phyloP scores from a whole-genome alignment of 35 echinoderm and acorn worm species.

The Eucidaris tribuloides region DNA sequence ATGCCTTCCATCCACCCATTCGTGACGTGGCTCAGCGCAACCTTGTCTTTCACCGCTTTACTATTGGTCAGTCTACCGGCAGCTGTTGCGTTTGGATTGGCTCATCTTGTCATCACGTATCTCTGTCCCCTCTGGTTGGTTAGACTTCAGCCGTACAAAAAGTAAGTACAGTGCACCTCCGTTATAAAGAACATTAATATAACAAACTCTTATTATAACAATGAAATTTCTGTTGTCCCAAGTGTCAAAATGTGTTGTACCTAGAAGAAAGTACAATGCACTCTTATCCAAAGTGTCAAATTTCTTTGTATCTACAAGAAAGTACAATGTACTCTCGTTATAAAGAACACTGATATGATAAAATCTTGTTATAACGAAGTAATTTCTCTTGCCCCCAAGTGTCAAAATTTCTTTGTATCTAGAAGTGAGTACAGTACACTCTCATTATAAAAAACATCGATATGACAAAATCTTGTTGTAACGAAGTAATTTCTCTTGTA shows the following conservation, averaged over 20 bases:
- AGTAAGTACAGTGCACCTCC: slow-evolving; percentile 56
- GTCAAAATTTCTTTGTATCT: too few relatives aligned
- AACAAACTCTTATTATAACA: not conserved
- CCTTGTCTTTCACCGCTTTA: slow-evolving; percentile 41
- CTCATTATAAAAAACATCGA: too few relatives aligned
- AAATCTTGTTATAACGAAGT: too few relatives aligned
- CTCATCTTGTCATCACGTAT: slow-evolving; percentile 70
- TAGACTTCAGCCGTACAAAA: slow-evolving; percentile 85
- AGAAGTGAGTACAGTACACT: too few relatives aligned
- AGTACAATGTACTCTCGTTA: too few relatives aligned
- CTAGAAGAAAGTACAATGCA: too few relatives aligned
- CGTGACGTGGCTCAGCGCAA: slow-evolving; percentile 47
- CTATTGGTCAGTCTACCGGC: slow-evolving; percentile 47
- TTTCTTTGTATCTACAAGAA: not conserved
- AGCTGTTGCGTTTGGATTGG: slow-evolving; percentile 41
- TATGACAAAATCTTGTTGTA: too few relatives aligned
- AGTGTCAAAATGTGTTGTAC: not conserved
- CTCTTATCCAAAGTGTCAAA: not conserved
- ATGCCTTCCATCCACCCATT: slow-evolving; percentile 19
- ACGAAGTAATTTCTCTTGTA: too few relatives aligned
- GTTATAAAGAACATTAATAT: not conserved
- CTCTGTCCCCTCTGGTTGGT: slow-evolving; percentile 80
- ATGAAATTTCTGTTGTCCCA: not conserved
- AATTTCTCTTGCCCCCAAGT: too few relatives aligned
- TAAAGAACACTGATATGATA: too few relatives aligned